phyloP scores from a whole-genome alignment of 2,888 invertebrate genomes.

The Megastigmus dorsalis region DNA sequence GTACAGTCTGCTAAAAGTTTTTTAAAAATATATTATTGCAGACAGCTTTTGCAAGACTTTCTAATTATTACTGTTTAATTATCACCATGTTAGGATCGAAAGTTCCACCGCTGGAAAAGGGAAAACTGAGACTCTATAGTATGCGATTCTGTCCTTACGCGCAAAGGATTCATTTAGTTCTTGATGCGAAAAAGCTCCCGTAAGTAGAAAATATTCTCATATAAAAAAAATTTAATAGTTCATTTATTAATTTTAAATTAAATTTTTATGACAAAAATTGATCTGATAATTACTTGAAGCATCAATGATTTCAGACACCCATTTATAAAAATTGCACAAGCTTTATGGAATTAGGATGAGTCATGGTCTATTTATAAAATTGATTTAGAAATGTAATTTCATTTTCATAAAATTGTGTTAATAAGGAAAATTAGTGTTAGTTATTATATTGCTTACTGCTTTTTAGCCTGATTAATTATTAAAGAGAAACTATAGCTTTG shows the following conservation, averaged over 20 bases:
- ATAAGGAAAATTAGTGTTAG: too few species aligned
- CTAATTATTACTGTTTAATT: constrained; percentile 3
- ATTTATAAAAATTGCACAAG: constrained; percentile 24
- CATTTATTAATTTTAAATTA: not conserved
- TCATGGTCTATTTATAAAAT: constrained; percentile 36
- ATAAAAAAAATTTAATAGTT: too few species aligned
- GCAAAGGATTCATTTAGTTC: constrained; percentile 74
- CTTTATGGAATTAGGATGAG: constrained; percentile 7
- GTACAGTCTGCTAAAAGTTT: constrained; percentile 1
- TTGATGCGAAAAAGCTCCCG: constrained; percentile 73
- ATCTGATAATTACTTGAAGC: not conserved
- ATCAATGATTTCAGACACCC: constrained; percentile 9
- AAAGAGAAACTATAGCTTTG: too few species aligned
- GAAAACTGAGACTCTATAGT: constrained; percentile 72
- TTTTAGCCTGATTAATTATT: too few species aligned
- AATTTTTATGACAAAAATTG: not conserved
- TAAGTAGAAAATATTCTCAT: constrained; percentile 24
- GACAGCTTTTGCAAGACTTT: too few species aligned
- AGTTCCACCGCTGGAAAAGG: constrained; percentile 62
- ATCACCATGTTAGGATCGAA: constrained; percentile 59
- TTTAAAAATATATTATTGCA: constrained; percentile 2
- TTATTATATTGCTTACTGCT: too few species aligned
- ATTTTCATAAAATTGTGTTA: too few species aligned
- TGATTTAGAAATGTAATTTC: too few species aligned
- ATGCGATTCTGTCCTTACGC: constrained; percentile 76